Evolutionary conservation across 2,797 vertebrate species (phyloP).

Genomic region (Crenichthys baileyi): DNA sequence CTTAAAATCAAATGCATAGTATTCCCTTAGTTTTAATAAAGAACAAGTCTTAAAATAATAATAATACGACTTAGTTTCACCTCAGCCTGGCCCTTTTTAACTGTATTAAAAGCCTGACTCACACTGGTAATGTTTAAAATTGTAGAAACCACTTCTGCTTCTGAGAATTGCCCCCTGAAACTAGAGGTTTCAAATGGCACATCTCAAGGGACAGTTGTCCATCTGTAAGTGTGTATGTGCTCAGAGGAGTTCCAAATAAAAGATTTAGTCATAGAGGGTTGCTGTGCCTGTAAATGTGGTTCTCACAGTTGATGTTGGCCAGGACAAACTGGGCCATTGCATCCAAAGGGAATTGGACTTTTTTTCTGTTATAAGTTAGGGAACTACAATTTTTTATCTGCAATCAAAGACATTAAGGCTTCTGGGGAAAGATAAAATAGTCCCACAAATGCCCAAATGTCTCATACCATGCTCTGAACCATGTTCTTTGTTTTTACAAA

Average conservation of each 20-base stretch:
- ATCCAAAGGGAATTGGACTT: conserved; percentile 62
- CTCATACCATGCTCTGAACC: not conserved
- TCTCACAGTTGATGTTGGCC: conserved; percentile 67
- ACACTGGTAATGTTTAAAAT: conserved; percentile 52
- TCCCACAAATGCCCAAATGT: conserved; percentile 1
- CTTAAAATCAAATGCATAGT: conserved; percentile 30
- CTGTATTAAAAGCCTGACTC: conserved; percentile 26
- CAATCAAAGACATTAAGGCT: conserved; percentile 37
- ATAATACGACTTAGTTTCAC: conserved; percentile 6
- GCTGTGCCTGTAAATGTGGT: conserved; percentile 63
- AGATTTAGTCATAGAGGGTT: conserved; percentile 70
- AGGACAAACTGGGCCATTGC: conserved; percentile 47
- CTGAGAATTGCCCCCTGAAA: conserved; percentile 64
- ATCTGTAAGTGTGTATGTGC: conserved; percentile 9
- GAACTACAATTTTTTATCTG: conserved; percentile 44
- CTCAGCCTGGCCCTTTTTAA: conserved; percentile 17
- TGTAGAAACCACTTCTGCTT: conserved; percentile 55
- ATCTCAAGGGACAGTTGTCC: conserved; percentile 65
- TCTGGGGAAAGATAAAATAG: conserved; percentile 33
- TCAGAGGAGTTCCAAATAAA: conserved; percentile 67
- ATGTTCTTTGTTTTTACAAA: not conserved
- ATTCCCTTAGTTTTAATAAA: conserved; percentile 29
- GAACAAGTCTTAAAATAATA: conserved; percentile 6
- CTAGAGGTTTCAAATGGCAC: conserved; percentile 50
- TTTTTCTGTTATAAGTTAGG: conserved; percentile 63